Conservation (phyloP, 2,797 vertebrate species). For the Eospalax fontanierii region DNA sequence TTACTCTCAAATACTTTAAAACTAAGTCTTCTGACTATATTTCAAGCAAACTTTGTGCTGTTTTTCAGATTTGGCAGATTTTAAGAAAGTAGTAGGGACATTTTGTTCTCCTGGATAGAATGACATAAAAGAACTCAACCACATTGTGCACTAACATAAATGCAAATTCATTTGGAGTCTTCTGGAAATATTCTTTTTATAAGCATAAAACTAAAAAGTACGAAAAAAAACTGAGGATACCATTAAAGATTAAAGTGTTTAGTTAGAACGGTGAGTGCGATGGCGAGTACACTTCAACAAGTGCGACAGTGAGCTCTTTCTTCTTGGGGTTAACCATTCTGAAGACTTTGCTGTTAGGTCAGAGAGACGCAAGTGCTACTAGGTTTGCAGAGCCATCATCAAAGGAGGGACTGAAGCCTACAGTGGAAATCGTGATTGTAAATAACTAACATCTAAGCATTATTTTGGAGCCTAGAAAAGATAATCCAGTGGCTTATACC, state of each 20-base stretch:
- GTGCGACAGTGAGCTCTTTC: not conserved
- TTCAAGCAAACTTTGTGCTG: constrained; percentile 9
- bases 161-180: constrained; percentile 40
- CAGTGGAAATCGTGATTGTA: not conserved
- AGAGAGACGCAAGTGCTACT: not conserved
- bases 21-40: constrained; percentile 10
- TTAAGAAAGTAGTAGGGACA: constrained; percentile 38
- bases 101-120: not conserved
- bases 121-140: not conserved
- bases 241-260: constrained; percentile 41
- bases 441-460: not conserved
- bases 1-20: not conserved
- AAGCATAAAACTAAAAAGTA: constrained; percentile 46
- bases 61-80: not conserved
- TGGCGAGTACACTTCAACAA: not conserved
- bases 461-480: not conserved
- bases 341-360: not conserved
- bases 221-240: not conserved
- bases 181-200: not conserved
- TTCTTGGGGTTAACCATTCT: not conserved
- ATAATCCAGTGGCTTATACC: not conserved
- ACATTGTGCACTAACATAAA: constrained; percentile 51
- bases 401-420: not conserved
- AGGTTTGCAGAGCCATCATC: not conserved
- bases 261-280: not conserved